Evolutionary conservation across 2,888 invertebrate species (phyloP), one percentile per base, ranked within the genome.

Genomic region (Mactromeris polynyma): DNA sequence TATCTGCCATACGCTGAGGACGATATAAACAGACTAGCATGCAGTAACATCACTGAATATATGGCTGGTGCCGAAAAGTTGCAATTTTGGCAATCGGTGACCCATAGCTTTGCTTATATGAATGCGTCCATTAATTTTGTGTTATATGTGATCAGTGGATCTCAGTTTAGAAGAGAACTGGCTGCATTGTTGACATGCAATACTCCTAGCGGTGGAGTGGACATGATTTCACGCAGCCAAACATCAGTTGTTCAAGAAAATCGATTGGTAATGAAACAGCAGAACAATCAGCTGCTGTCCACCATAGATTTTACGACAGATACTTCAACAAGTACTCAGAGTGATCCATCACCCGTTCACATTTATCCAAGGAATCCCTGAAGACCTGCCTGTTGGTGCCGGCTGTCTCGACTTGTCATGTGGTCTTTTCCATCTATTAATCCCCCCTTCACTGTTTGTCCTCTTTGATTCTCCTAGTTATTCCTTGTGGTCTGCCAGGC

Each of bases 51-150:
- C 9, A 4, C 40, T 9, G 40, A 19, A 31, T 86, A 86, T 31
- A n/a, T 69, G 40, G n/a, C 19, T 31, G 81, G 58, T 9, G 81
- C 54, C n/a, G 86, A 81, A 26, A 42, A 33, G 36, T 26, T 81
- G 14, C 36, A 46, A 2, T 86, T 86, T 36, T 69, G 81, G 73
- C 73, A 69, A 46, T 42, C 86, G 38, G 51, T 86, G n/a, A 51
- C 33, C 17, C 86, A 86, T 26, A 86, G 26, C n/a, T 51, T 86
- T 80, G 81, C 80, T 69, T 86, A 69, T 33, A 31, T 86, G 21
- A 86, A 81, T 73, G 64, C 81, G 19, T 80, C 86, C 26, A 73
- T 86, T 38, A 86, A 86, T 40, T 86, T 86, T 46, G 69, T 81
- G 1, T 26, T 86, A 26, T 86, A 86, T 46, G 86, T 86, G 58